phyloP scores from a whole-genome alignment of 92 coral and sea anemone genomes.

The Ricordea florida region DNA sequence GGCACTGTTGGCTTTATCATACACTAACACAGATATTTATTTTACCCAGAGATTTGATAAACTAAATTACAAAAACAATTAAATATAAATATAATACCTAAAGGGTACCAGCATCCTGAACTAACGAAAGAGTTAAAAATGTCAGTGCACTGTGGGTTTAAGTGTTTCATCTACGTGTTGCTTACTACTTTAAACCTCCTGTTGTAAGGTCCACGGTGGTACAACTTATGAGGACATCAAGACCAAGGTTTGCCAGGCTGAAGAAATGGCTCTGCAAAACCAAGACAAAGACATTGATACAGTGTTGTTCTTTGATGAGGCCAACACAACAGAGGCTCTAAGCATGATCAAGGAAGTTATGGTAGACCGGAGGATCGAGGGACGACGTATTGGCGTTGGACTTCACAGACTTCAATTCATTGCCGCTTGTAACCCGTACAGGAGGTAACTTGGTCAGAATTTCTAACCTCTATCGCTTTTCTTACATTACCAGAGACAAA shows the following conservation, averaged over 20 bases:
- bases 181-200: neutral
- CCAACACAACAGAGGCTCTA: constrained; percentile 86
- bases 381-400: constrained; percentile 67
- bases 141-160: too few species aligned
- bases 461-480: too few species aligned
- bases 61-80: too few species aligned
- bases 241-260: constrained; percentile 77
- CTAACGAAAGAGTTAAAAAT: too few species aligned
- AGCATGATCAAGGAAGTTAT: constrained; percentile 80
- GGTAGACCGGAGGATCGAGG: constrained; percentile 84
- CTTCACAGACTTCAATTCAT: constrained; percentile 68
- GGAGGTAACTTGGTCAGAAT: constrained; percentile 36
- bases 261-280: constrained; percentile 62
- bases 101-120: too few species aligned
- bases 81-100: too few species aligned
- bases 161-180: neutral
- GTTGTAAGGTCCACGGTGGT: constrained; percentile 79
- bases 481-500: too few species aligned
- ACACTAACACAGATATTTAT: too few species aligned
- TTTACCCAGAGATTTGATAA: too few species aligned
- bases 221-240: constrained; percentile 74
- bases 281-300: constrained; percentile 67
- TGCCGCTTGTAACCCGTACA: constrained; percentile 86
- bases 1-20: too few species aligned
- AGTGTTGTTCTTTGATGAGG: constrained; percentile 82